Percentiles rank a stretch among this genome's conserved stretches.
phyloP scores from a whole-genome alignment of 2,113 vertebrate species.

The Cyphomyrus plagiostoma region DNA sequence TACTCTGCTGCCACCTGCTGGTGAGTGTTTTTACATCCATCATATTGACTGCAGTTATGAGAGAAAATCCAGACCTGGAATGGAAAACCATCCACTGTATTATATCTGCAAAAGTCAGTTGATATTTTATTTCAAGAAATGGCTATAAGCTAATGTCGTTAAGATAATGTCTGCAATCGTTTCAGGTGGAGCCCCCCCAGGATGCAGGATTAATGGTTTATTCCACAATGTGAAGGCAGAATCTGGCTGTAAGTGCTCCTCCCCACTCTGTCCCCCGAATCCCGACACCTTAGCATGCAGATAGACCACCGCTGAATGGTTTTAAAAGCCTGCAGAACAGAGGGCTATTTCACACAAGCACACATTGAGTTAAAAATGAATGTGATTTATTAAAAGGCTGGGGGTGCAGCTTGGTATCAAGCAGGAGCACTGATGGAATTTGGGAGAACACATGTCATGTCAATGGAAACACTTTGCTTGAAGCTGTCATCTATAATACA shows the following conservation, averaged over 20 bases:
- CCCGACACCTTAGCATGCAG: not conserved
- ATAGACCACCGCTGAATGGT: not conserved
- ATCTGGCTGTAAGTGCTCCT: not conserved
- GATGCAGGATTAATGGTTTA: not conserved
- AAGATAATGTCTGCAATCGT: not conserved
- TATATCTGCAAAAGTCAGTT: not conserved
- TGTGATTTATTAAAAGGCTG: not conserved
- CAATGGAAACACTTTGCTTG: not conserved
- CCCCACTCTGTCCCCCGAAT: not conserved
- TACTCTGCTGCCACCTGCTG: conserved; percentile 6
- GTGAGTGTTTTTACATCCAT: not conserved
- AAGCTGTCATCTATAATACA: not conserved
- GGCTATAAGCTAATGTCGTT: not conserved
- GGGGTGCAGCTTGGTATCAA: not conserved
- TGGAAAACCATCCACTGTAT: not conserved
- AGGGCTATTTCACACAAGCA: not conserved
- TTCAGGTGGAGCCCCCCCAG: no score
- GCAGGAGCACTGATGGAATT: not conserved
- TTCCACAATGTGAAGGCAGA: not conserved
- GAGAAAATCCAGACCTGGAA: not conserved
- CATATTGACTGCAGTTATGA: not conserved
- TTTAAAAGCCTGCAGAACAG: not conserved
- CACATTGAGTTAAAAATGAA: no score
- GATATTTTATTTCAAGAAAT: not conserved
- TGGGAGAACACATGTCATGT: not conserved